Percentiles rank a stretch among this genome's conserved stretches.
phyloP scores from a whole-genome alignment of 2,113 vertebrate species.

The Octodon degus region DNA sequence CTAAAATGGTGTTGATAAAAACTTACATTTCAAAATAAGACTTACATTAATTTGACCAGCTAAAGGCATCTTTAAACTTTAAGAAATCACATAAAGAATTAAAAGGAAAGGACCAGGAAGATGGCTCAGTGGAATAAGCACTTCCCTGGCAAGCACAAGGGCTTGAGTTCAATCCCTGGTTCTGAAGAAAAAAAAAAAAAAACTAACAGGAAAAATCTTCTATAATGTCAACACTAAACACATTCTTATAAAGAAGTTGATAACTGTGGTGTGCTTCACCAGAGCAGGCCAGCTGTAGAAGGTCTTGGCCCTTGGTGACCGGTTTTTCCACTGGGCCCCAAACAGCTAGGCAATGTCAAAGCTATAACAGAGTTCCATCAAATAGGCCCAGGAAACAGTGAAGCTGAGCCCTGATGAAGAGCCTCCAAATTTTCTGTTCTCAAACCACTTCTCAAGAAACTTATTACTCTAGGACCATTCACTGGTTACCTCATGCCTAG shows the following conservation, averaged over 20 bases:
- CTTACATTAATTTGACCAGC: background rate
- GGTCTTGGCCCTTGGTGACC: background rate
- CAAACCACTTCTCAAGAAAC: background rate
- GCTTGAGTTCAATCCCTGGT: too few species aligned
- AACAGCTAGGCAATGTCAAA: background rate
- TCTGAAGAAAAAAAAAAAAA: too few species aligned
- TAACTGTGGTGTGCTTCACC: background rate
- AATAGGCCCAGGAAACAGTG: background rate
- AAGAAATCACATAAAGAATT: background rate
- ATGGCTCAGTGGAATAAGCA: too few species aligned
- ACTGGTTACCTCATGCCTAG: background rate
- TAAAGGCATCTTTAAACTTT: slow-evolving; percentile 18
- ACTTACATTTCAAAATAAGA: slow-evolving; percentile 8
- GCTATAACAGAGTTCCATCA: background rate
- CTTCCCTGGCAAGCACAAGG: too few species aligned
- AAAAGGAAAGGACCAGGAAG: too few species aligned
- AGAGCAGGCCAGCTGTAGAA: background rate
- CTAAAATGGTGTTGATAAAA: background rate
- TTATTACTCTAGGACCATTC: background rate
- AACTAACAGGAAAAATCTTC: background rate
- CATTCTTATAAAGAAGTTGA: background rate
- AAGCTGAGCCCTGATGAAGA: background rate
- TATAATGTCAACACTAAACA: background rate
- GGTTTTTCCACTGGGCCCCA: background rate
- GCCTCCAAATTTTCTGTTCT: background rate